Evolutionary conservation across 2,888 invertebrate genomes (phyloP).

Genomic region (Laspeyria flexula): DNA sequence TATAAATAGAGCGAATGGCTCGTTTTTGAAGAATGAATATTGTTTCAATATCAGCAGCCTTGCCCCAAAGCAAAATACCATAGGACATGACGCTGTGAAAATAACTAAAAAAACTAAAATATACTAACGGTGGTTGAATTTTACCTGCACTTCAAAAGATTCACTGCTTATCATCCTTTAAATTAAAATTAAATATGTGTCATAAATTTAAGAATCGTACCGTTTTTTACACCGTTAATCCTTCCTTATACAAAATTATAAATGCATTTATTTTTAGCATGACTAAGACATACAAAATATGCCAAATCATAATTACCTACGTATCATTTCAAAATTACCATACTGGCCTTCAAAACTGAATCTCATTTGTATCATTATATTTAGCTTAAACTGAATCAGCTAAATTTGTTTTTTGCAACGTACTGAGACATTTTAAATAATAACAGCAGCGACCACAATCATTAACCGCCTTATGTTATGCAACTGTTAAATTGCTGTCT

Average conservation of each 20-base stretch:
- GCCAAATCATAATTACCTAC: slow-evolving; percentile 22
- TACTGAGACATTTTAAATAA: neutral
- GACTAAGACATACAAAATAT: slow-evolving; percentile 16
- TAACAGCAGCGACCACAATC: neutral
- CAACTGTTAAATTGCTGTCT: slow-evolving; percentile 2
- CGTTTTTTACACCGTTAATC: slow-evolving; percentile 36
- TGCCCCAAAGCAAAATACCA: no score
- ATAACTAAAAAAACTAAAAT: no score
- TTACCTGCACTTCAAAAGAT: neutral
- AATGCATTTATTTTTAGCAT: slow-evolving; percentile 24
- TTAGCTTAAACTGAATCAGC: neutral
- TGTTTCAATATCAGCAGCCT: no score
- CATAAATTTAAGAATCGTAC: slow-evolving; percentile 8
- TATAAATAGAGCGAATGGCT: no score
- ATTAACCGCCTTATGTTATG: neutral
- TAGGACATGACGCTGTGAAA: no score
- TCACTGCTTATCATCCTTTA: neutral
- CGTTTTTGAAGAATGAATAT: no score
- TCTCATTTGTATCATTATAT: neutral
- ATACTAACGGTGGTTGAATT: no score
- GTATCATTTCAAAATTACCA: neutral
- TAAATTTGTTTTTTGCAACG: neutral
- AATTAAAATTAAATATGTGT: slow-evolving; percentile 24
- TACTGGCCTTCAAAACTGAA: neutral
- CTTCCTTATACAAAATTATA: slow-evolving; percentile 14